Conservation (phyloP, 2,888 invertebrate genomes). For the Ichneumon xanthorius region DNA sequence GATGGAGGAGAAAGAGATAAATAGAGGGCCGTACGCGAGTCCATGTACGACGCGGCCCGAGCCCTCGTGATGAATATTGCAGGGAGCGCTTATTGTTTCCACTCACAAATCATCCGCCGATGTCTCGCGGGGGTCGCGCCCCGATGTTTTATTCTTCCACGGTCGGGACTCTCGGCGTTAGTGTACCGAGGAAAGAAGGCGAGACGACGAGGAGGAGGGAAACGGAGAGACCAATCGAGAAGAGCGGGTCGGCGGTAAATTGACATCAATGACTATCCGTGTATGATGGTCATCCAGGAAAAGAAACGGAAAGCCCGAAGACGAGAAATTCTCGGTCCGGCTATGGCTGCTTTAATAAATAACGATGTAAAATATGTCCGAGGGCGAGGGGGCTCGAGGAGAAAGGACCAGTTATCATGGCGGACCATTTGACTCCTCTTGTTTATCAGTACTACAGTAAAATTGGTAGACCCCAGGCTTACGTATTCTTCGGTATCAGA, state of each 20-base stretch:
- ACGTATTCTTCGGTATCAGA: slow-evolving; percentile 55
- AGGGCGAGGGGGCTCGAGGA: slow-evolving; percentile 59
- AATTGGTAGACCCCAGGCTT: slow-evolving; percentile 39
- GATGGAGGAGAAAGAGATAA: slow-evolving; percentile 57
- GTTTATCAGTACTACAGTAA: slow-evolving; percentile 48
- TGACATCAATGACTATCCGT: slow-evolving; percentile 48
- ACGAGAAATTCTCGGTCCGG: neutral
- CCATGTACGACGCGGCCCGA: slow-evolving; percentile 69
- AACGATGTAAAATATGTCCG: slow-evolving; percentile 43
- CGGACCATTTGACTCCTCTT: slow-evolving; percentile 26
- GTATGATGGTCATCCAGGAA: slow-evolving; percentile 22
- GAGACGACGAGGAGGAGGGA: slow-evolving; percentile 2
- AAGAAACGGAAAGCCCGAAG: neutral
- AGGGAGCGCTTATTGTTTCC: slow-evolving; percentile 84
- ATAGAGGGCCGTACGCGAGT: slow-evolving; percentile 69
- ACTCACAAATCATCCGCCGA: slow-evolving; percentile 84
- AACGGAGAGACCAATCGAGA: slow-evolving; percentile 44
- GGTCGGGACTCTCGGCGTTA: slow-evolving; percentile 70
- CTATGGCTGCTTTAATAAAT: slow-evolving; percentile 12
- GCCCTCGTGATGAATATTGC: slow-evolving; percentile 83
- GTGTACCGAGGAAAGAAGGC: slow-evolving; percentile 40
- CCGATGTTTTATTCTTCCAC: slow-evolving; percentile 82
- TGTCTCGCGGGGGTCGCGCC: slow-evolving; percentile 82
- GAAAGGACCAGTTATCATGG: slow-evolving; percentile 68
- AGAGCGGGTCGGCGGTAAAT: slow-evolving; percentile 32